phyloP scores from a whole-genome alignment of 2,113 vertebrate species.

The Ammodytes dubius region DNA sequence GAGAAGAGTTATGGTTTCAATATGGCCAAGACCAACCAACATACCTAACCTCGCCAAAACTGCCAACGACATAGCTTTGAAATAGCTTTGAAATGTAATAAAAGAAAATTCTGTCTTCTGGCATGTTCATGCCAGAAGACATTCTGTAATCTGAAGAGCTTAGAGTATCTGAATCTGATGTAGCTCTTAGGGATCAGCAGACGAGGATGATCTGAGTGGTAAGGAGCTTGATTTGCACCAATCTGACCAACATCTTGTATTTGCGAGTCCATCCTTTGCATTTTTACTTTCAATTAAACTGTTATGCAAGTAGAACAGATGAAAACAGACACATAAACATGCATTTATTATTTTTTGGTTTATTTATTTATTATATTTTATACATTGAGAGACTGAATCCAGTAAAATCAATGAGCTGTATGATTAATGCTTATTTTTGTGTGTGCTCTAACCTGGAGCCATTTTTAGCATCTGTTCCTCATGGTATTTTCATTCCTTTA shows the following conservation, averaged over 20 bases:
- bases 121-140: conserved; percentile 5
- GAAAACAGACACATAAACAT: not conserved
- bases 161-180: conserved; percentile 2
- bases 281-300: not conserved
- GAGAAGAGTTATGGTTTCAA: not conserved
- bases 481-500: conserved; percentile 9
- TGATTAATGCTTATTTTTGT: not conserved
- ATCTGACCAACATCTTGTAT: not conserved
- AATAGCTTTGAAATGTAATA: conserved; percentile 8
- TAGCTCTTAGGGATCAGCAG: not conserved
- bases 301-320: not conserved
- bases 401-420: not conserved
- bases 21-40: not conserved
- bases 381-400: no score
- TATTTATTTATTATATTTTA: not conserved
- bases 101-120: not conserved
- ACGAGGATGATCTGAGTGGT: not conserved
- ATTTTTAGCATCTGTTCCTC: not conserved
- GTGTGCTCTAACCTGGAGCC: not conserved
- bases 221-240: conserved; percentile 2
- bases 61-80: not conserved
- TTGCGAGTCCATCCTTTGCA: no score
- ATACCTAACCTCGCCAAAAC: no score
- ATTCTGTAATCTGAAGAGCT: conserved; percentile 15
- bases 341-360: no score